phyloP scores from a whole-genome alignment of 2,888 invertebrate genomes.

The Torymus texanus region DNA sequence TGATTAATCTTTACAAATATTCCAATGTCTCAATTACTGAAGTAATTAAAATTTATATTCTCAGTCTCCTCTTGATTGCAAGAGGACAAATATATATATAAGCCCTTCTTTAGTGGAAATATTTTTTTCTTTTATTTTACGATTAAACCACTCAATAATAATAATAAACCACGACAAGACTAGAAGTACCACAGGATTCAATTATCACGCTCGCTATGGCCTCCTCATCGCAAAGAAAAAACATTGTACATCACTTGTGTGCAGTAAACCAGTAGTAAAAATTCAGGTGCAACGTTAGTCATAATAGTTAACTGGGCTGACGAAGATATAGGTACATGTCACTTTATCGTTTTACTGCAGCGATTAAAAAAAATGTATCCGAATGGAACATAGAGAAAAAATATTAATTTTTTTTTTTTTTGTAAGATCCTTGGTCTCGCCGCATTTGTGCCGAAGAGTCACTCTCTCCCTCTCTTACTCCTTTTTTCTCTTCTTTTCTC shows the following conservation, averaged over 20 bases:
- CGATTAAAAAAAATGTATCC: conserved; percentile 8
- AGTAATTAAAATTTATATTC: conserved; percentile 43
- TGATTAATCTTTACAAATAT: conserved; percentile 52
- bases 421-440: conserved; percentile 49
- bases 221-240: conserved; percentile 44
- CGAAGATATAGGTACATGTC: conserved; percentile 3
- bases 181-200: conserved; percentile 62
- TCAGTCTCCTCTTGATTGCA: conserved; percentile 45
- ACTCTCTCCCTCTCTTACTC: too few species aligned
- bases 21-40: conserved; percentile 29
- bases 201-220: conserved; percentile 57
- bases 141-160: conserved; percentile 34
- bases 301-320: conserved; percentile 11
- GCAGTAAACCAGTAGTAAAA: conserved; percentile 47
- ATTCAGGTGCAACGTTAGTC: conserved; percentile 40
- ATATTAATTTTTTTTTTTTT: conserved; percentile 7
- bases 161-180: conserved; percentile 60
- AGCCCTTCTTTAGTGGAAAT: conserved; percentile 28
- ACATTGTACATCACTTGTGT: conserved; percentile 49
- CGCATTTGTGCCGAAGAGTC: conserved; percentile 39
- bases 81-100: conserved; percentile 24
- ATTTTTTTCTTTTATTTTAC: conserved; percentile 17
- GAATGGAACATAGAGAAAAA: conserved; percentile 19
- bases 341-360: conserved; percentile 14
- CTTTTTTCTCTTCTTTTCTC: too few species aligned